A percentile compares a stretch with the other conserved stretches of the same genome.
phyloP scores from a whole-genome alignment of 2,888 invertebrate genomes.

The Diplazon laetatorius region DNA sequence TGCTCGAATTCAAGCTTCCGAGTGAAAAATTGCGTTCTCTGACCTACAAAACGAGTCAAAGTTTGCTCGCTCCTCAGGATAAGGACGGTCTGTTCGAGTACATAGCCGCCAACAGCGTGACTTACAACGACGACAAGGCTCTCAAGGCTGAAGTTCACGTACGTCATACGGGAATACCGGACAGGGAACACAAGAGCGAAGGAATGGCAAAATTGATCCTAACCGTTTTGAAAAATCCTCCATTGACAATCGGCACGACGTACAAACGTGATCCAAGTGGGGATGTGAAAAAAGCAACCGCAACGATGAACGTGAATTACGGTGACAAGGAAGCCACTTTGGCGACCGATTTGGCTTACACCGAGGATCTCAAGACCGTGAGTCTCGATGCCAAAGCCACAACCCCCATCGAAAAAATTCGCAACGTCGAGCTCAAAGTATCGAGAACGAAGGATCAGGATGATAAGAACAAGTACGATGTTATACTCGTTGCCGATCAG shows the following conservation, averaged over 20 bases:
- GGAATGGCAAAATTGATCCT: constrained; percentile 82
- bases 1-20: constrained; percentile 84
- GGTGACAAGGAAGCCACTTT: constrained; percentile 72
- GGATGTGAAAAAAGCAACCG: constrained; percentile 70
- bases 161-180: constrained; percentile 66
- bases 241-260: constrained; percentile 82
- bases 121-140: constrained; percentile 84
- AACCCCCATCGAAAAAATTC: constrained; percentile 74
- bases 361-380: constrained; percentile 69
- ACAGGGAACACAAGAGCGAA: constrained; percentile 80
- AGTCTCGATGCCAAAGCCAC: constrained; percentile 72
- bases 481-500: constrained; percentile 84
- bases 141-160: constrained; percentile 82
- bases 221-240: constrained; percentile 83
- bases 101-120: constrained; percentile 81
- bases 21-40: constrained; percentile 85
- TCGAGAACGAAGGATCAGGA: constrained; percentile 75
- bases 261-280: constrained; percentile 83
- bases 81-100: constrained; percentile 74
- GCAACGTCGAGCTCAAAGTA: constrained; percentile 74
- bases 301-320: constrained; percentile 69
- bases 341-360: constrained; percentile 65
- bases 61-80: constrained; percentile 74
- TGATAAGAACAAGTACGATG: constrained; percentile 77
- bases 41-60: constrained; percentile 82